Evolutionary conservation across 2,888 invertebrate species (phyloP).

Genomic region (Orthonychiurus folsomi): DNA sequence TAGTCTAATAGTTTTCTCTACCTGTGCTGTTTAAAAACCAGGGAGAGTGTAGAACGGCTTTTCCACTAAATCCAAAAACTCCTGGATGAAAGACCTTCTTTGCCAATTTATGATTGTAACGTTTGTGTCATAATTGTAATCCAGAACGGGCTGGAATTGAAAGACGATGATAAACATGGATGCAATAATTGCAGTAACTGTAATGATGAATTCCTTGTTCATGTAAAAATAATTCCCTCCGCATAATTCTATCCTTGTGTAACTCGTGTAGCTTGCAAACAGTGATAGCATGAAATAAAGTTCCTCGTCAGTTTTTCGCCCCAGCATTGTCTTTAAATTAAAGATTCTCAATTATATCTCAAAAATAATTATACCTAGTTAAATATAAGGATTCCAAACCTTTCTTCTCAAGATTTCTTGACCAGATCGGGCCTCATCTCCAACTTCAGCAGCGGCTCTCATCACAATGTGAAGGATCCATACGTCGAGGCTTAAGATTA

Average conservation of each 20-base stretch:
- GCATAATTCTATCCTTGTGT: slow-evolving; percentile 16
- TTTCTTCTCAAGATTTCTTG: slow-evolving; percentile 29
- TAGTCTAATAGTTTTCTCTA: too few relatives aligned
- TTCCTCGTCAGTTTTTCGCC: slow-evolving; percentile 25
- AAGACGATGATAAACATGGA: slow-evolving; percentile 26
- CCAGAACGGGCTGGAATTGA: slow-evolving; percentile 25
- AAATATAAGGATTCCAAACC: too few relatives aligned
- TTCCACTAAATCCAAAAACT: too few relatives aligned
- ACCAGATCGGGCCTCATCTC: slow-evolving; percentile 24
- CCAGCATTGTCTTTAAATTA: slow-evolving; percentile 29
- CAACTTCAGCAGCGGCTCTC: slow-evolving; percentile 22
- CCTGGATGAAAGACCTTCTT: too few relatives aligned
- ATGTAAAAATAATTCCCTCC: slow-evolving; percentile 26
- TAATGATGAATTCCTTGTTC: slow-evolving; percentile 25
- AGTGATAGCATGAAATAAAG: slow-evolving; percentile 26
- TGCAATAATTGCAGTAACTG: slow-evolving; percentile 17
- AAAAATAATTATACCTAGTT: too few relatives aligned
- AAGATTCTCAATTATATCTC: too few relatives aligned
- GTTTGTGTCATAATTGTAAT: too few relatives aligned
- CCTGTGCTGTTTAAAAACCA: too few relatives aligned
- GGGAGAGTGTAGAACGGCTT: too few relatives aligned
- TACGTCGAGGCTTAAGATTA: neutral
- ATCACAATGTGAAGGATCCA: neutral
- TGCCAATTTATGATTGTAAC: too few relatives aligned
- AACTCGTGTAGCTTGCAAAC: slow-evolving; percentile 25